phyloP scores from a whole-genome alignment of 1,140 invertebrate genomes.

The Drosophila gunungcola region DNA sequence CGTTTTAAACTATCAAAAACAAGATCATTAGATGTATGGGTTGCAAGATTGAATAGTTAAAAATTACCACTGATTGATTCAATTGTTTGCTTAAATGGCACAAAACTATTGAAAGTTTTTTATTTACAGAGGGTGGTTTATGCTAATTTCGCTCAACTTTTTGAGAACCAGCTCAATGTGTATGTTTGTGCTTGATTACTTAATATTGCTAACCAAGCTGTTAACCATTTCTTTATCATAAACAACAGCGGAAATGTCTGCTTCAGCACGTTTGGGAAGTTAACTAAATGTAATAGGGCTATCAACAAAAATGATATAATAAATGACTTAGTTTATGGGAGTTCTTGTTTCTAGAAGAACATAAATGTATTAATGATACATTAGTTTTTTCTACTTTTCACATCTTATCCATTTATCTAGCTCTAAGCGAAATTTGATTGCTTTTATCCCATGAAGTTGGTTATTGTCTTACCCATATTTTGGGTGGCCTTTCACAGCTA shows the following conservation, averaged over 20 bases:
- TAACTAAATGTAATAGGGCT: background rate
- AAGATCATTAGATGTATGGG: constrained; percentile 9
- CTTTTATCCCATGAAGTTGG: constrained; percentile 9
- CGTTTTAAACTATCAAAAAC: constrained; percentile 19
- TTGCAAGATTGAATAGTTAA: constrained; percentile 1
- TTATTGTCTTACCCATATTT: constrained; percentile 10
- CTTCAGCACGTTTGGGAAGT: constrained; percentile 21
- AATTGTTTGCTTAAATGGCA: constrained; percentile 4
- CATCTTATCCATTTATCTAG: background rate
- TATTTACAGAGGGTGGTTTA: background rate
- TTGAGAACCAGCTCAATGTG: background rate
- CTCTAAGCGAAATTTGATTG: constrained; percentile 5
- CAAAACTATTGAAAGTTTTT: background rate
- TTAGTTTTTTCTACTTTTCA: background rate
- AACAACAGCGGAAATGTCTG: background rate
- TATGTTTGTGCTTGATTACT: background rate
- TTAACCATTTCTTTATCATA: background rate
- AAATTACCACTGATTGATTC: constrained; percentile 18
- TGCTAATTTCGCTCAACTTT: background rate
- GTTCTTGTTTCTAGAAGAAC: too few relatives aligned
- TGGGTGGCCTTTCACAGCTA: constrained; percentile 39
- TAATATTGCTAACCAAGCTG: background rate
- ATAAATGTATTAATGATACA: background rate
- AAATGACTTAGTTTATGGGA: background rate
- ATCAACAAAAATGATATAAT: background rate